Conservation (phyloP, 1,140 invertebrate genomes). For the Acyrthosiphon pisum region DNA sequence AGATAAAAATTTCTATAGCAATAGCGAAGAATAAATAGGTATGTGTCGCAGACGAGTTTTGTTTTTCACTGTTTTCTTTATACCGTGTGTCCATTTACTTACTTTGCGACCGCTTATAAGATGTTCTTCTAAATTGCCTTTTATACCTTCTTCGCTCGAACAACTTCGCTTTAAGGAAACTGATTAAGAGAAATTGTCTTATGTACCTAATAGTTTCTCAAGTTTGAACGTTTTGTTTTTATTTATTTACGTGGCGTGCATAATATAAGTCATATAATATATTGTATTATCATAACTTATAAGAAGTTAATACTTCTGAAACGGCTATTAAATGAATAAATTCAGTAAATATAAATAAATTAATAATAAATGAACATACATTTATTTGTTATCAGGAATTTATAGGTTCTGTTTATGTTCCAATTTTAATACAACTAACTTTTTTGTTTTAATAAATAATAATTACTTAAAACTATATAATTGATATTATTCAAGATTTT, state of each 20-base stretch:
- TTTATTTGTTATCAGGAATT: neutral
- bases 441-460: too few relatives aligned
- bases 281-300: too few relatives aligned
- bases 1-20: neutral
- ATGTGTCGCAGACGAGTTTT: neutral
- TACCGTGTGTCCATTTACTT: neutral
- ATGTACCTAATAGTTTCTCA: neutral
- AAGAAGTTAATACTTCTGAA: neutral
- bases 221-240: neutral
- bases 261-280: too few relatives aligned
- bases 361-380: too few relatives aligned
- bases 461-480: too few relatives aligned
- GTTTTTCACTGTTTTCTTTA: neutral
- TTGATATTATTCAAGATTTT: too few relatives aligned
- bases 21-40: neutral
- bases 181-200: neutral
- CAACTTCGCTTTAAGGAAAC: neutral
- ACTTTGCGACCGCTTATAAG: neutral
- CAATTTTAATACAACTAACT: too few relatives aligned
- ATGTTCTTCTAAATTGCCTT: neutral
- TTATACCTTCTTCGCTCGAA: neutral
- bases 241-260: neutral
- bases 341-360: too few relatives aligned
- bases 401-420: too few relatives aligned
- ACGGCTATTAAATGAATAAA: too few relatives aligned